Evolutionary conservation across 2,888 invertebrate species (phyloP).

Genomic region (Shargacucullia verbasci): DNA sequence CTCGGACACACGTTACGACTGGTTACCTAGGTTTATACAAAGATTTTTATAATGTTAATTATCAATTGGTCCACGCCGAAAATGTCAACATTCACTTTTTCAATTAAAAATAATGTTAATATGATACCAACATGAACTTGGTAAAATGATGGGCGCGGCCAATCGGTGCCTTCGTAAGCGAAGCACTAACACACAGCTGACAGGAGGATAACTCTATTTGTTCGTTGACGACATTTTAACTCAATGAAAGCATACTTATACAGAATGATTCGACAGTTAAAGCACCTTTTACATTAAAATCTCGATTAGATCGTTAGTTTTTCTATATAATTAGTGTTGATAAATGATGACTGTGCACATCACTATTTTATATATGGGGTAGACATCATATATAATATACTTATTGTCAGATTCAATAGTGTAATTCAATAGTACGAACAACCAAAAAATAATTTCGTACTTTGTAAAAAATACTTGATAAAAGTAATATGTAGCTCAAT

Average conservation of each 20-base stretch:
- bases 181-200: conserved; percentile 16
- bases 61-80: conserved; percentile 66
- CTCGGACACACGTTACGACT: conserved; percentile 44
- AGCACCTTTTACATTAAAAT: conserved; percentile 51
- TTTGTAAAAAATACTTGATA: conserved; percentile 33
- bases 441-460: conserved; percentile 25
- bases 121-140: conserved; percentile 36
- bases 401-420: conserved; percentile 59
- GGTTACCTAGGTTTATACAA: conserved; percentile 49
- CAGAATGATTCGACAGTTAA: conserved; percentile 25
- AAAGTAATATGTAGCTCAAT: conserved; percentile 32
- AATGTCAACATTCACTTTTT: conserved; percentile 45
- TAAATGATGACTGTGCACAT: conserved; percentile 46
- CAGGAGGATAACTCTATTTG: conserved; percentile 12
- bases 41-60: conserved; percentile 25
- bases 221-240: conserved; percentile 26
- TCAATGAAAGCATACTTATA: conserved; percentile 24
- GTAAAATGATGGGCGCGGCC: conserved; percentile 53
- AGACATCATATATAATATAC: conserved; percentile 42
- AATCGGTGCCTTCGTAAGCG: conserved; percentile 39
- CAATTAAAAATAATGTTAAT: conserved; percentile 29
- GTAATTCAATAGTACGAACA: conserved; percentile 28
- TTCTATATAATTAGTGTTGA: conserved; percentile 35
- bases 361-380: conserved; percentile 48
- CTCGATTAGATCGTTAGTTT: conserved; percentile 40